These are phyloP conservation scores for Drosophila merina DNA, from an alignment of 2,888 invertebrate genomes.

Conservation along the genomic window DNA sequence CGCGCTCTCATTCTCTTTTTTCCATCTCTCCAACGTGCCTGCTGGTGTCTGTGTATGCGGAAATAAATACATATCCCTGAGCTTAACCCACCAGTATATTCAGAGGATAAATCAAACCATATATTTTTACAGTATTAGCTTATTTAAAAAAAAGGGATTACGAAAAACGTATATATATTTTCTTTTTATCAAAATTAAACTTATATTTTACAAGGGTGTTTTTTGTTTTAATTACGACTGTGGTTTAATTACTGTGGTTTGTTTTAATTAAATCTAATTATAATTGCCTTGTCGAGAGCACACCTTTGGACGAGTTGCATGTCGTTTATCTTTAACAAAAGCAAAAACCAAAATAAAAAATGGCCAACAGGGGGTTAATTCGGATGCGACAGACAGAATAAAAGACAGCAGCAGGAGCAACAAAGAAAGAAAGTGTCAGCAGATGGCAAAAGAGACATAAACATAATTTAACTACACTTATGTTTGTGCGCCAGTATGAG, in stretches of 20 bases:
- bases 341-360: neutral
- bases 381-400: neutral
- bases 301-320: too few species aligned
- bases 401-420: constrained; percentile 1
- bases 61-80: constrained; percentile 25
- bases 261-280: too few species aligned
- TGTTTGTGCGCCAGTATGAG: constrained; percentile 18
- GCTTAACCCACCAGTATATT: constrained; percentile 24
- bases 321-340: neutral
- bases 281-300: too few species aligned
- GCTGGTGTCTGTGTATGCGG: constrained; percentile 15
- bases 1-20: neutral
- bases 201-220: too few species aligned
- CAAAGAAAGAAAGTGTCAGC: constrained; percentile 24
- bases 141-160: too few species aligned
- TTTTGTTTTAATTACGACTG: too few species aligned
- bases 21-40: neutral
- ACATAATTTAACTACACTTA: constrained; percentile 41
- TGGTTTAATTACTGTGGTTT: too few species aligned
- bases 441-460: constrained; percentile 38
- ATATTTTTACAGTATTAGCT: too few species aligned
- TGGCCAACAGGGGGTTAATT: constrained; percentile 19
- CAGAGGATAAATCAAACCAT: too few species aligned
- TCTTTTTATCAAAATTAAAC: too few species aligned
- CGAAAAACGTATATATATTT: too few species aligned